phyloP scores from a whole-genome alignment of 2,113 vertebrate genomes.

The Cephalopterus ornatus region DNA sequence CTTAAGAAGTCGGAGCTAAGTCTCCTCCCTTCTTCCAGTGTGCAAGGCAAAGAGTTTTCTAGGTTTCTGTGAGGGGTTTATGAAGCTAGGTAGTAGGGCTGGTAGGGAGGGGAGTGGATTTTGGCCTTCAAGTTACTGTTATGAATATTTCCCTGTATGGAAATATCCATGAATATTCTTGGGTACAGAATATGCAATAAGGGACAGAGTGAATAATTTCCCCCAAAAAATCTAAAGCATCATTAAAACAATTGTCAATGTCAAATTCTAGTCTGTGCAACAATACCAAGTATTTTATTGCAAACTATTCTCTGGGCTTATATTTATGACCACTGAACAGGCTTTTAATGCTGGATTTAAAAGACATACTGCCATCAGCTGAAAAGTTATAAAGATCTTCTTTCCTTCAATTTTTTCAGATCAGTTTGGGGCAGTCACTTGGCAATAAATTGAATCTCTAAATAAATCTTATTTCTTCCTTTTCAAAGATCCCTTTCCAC shows the following conservation, averaged over 20 bases:
- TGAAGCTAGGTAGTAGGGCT: neutral
- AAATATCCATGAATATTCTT: neutral
- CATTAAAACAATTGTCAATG: neutral
- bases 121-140: neutral
- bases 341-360: neutral
- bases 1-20: neutral
- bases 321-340: neutral
- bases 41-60: neutral
- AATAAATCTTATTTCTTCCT: neutral
- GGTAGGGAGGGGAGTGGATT: neutral
- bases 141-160: neutral
- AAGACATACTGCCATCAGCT: neutral
- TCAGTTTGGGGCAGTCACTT: neutral
- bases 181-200: neutral
- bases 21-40: neutral
- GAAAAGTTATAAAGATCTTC: neutral
- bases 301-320: neutral
- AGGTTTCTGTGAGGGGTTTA: neutral
- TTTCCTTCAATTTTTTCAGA: neutral
- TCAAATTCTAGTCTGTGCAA: neutral
- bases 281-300: neutral
- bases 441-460: neutral
- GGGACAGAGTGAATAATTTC: neutral
- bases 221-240: neutral
- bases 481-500: neutral